A percentile compares a stretch with the other conserved stretches of the same genome.
Evolutionary conservation across 2,113 vertebrate species (phyloP).

Genomic region (Xenus cinereus): DNA sequence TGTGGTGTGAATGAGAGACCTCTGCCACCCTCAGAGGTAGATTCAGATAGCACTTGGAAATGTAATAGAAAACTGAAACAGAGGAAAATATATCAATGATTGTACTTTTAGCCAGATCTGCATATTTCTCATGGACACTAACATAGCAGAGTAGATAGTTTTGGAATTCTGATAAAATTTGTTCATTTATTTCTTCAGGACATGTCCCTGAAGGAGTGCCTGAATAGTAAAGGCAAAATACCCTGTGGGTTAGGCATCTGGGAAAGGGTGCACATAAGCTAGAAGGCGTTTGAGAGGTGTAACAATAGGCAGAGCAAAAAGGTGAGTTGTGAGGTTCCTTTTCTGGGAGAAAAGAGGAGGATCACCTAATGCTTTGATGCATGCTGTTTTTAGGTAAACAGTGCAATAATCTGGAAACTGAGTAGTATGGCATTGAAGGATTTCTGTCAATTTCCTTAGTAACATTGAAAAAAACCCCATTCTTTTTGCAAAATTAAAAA

Average conservation of each 20-base stretch:
- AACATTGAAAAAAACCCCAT: neutral
- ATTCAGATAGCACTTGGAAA: neutral
- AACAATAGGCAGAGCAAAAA: neutral
- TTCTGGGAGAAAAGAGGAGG: neutral
- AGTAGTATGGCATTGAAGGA: neutral
- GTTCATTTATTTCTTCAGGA: neutral
- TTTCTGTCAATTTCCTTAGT: neutral
- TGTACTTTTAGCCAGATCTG: neutral
- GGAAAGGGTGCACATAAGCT: neutral
- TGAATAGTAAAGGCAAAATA: neutral
- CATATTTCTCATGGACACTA: neutral
- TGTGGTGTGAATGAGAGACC: neutral
- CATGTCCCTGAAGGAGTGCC: neutral
- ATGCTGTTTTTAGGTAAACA: neutral
- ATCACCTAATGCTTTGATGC: neutral
- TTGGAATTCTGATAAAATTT: neutral
- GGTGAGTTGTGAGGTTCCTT: neutral
- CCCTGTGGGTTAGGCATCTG: neutral
- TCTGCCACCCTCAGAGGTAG: neutral
- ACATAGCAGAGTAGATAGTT: neutral
- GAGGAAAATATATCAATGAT: neutral
- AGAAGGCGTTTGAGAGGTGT: neutral
- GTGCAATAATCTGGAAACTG: neutral
- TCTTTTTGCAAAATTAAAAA: neutral
- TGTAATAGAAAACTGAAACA: neutral